Base-by-base conservation (phyloP, 2,113 vertebrate species). In the Colossoma macropomum region DNA sequence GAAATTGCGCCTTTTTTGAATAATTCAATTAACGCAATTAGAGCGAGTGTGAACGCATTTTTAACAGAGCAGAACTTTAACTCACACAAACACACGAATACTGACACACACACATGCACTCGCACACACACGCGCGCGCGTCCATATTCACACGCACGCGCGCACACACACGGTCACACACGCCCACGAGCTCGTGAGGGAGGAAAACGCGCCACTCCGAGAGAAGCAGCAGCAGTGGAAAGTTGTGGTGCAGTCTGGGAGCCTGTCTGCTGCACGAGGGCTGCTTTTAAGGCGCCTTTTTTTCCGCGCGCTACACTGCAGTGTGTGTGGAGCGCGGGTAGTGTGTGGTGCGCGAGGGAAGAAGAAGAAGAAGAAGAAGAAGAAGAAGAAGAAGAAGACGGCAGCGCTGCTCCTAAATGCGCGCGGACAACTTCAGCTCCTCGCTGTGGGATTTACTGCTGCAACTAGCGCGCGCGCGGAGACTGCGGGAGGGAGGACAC, bases 141-240 rank as follows among this genome's bases (percentile, higher is more conserved):
- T 75, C 85, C 85, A 80, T 77, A 82, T 15, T 17, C 85, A 85
- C 83, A 73, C 82, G 69, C 82, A 68, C 85, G 34, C 85, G 73
- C 81, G 79, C 84, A 78, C 76, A 72, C 76, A 81, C 82, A 77
- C 63, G 65, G 71, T 63, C 85, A 79, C 87, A 66, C 87, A 73
- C 88, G 54, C 89, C 79, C 86, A 62, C 90, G 65, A 83, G 90
- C 91, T 92, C 87, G 88, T 88, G 91, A 90, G 83, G 87, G 73
- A 82, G 88, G 87, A 87, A 85, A 92, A 91, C 91, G 92, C 91
- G 86, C 91, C 93, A 90, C 89, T 93, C 88, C 81, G 85, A 82
- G 76, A 84, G 87, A 81, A 91, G 93, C 93, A 93, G 91, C 93
- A 91, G 87, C 87, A 83, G 87, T 3, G 86, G 87, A 90, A 84